These are phyloP conservation scores for Percina caprodes DNA, from an alignment of 2,113 vertebrate species.

Conservation along the genomic window DNA sequence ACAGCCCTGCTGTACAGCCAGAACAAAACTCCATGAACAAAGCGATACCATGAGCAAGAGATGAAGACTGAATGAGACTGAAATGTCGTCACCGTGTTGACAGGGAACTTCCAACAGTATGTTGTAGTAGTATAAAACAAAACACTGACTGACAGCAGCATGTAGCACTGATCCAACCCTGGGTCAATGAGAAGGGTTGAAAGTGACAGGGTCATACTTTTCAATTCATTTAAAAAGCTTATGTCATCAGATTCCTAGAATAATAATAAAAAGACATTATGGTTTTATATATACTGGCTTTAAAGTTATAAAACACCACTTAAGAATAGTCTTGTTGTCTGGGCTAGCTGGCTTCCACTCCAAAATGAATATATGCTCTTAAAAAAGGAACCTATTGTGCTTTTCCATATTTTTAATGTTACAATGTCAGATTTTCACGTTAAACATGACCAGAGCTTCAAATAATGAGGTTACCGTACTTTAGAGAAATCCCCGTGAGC, in stretches of 20 bases:
- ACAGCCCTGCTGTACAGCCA: constrained; percentile 8
- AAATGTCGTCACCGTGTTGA: neutral
- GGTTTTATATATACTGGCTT: neutral
- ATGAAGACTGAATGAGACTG: too few relatives aligned
- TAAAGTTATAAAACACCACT: neutral
- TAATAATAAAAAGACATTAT: neutral
- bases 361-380: neutral
- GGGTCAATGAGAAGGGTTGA: neutral
- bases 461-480: too few relatives aligned
- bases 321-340: neutral
- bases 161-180: neutral
- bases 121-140: neutral
- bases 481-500: too few relatives aligned
- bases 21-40: constrained; percentile 18
- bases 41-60: neutral
- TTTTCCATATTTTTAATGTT: too few relatives aligned
- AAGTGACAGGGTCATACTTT: neutral
- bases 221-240: neutral
- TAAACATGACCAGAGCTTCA: too few relatives aligned
- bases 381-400: too few relatives aligned
- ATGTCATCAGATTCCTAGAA: neutral
- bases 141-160: neutral
- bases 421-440: too few relatives aligned
- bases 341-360: neutral
- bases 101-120: neutral